Conservation (phyloP, 2,888 invertebrate genomes). For the Anorthoa munda region DNA sequence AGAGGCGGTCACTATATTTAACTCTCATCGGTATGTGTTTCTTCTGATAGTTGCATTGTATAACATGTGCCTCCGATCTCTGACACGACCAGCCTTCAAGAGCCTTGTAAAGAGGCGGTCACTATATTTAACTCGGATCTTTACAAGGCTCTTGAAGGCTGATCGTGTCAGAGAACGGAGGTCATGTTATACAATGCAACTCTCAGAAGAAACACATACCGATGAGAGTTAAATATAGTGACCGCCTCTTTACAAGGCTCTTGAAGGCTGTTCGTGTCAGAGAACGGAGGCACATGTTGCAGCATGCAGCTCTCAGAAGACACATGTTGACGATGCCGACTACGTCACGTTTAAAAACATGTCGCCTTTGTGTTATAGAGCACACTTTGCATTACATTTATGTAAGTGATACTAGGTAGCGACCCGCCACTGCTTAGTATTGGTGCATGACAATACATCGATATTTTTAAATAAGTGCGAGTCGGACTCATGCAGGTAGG, state of each 20-base stretch:
- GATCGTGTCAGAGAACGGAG: too few species aligned
- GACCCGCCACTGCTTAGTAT: too few species aligned
- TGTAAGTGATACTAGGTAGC: too few species aligned
- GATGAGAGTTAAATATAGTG: too few species aligned
- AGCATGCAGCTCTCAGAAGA: slow-evolving; percentile 31
- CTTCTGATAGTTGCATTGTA: not conserved
- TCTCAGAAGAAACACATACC: not conserved
- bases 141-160: too few species aligned
- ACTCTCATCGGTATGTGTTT: not conserved
- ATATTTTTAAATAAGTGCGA: too few species aligned
- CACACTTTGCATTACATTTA: not conserved
- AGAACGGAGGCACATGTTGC: slow-evolving; percentile 43
- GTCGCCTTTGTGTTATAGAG: slow-evolving; percentile 15
- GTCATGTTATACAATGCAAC: slow-evolving; percentile 1
- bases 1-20: too few species aligned
- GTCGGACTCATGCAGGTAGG: too few species aligned
- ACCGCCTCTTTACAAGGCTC: slow-evolving; percentile 18
- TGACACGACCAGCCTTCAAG: too few species aligned
- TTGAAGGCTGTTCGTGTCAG: not conserved
- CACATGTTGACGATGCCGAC: slow-evolving; percentile 7
- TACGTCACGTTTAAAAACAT: slow-evolving; percentile 49
- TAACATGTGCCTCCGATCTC: not conserved
- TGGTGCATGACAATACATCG: too few species aligned
- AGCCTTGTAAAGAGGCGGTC: too few species aligned
- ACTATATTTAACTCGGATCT: too few species aligned